These are phyloP conservation scores for Spisula subtruncata DNA, from an alignment of 2,888 invertebrate genomes.

Conservation along the genomic window DNA sequence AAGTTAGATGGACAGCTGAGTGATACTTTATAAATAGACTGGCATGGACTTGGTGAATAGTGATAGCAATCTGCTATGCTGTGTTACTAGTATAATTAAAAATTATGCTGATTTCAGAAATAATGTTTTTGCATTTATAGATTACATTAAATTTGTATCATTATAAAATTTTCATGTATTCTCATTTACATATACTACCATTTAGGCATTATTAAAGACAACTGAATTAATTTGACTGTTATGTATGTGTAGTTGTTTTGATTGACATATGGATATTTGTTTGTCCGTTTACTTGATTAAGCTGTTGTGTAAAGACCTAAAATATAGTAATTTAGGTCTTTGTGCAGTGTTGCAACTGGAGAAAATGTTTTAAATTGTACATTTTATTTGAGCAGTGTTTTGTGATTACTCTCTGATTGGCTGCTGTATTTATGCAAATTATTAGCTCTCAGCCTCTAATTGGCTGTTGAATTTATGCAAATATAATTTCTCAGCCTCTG, in stretches of 20 bases:
- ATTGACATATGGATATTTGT: neutral
- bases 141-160: neutral
- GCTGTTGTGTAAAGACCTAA: too few species aligned
- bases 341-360: neutral
- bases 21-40: neutral
- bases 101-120: neutral
- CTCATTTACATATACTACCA: neutral
- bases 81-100: neutral
- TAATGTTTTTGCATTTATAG: slow-evolving; percentile 10
- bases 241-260: neutral
- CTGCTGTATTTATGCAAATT: too few species aligned
- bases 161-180: slow-evolving; percentile 4
- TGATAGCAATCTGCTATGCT: neutral
- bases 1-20: neutral
- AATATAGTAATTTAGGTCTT: too few species aligned
- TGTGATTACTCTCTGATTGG: too few species aligned
- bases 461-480: too few species aligned
- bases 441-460: too few species aligned
- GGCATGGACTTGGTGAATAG: slow-evolving; percentile 10
- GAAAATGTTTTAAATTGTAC: neutral
- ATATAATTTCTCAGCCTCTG: too few species aligned
- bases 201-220: neutral
- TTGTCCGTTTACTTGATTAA: neutral
- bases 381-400: neutral
- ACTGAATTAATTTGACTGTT: neutral